Evolutionary conservation across 2,113 vertebrate genomes (phyloP).

Genomic region (Oophaga pumilio): DNA sequence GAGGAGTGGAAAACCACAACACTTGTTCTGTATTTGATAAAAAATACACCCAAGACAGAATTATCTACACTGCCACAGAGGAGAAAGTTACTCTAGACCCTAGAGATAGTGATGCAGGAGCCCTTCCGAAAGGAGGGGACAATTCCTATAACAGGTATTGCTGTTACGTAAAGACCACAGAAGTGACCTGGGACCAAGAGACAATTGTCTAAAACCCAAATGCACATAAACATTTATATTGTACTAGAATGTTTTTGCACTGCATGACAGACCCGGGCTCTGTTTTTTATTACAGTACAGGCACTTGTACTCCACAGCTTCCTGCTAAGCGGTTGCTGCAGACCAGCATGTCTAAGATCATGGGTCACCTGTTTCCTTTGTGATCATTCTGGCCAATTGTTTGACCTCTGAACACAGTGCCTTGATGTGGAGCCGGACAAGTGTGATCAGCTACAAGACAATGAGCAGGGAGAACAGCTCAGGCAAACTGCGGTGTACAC

Average conservation of each 20-base stretch:
- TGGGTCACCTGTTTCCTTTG: conserved; percentile 62
- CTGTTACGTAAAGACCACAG: conserved; percentile 77
- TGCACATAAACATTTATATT: conserved; percentile 48
- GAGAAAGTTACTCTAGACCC: conserved; percentile 75
- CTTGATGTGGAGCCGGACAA: conserved; percentile 39
- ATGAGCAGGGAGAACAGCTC: conserved; percentile 26
- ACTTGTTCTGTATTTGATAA: conserved; percentile 73
- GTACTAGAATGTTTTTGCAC: conserved; percentile 66
- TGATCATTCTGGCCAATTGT: conserved; percentile 48
- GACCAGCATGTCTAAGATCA: conserved; percentile 73
- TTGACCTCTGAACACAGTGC: conserved; percentile 47
- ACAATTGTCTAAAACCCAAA: conserved; percentile 73
- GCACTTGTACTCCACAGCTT: conserved; percentile 68
- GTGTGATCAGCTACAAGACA: conserved; percentile 18
- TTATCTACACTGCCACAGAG: conserved; percentile 66
- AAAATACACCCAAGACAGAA: conserved; percentile 67
- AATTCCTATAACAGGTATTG: conserved; percentile 78
- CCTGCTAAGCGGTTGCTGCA: conserved; percentile 68
- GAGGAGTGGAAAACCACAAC: conserved; percentile 63
- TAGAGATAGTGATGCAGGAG: conserved; percentile 74
- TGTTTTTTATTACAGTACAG: conserved; percentile 64
- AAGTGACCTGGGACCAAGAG: conserved; percentile 75
- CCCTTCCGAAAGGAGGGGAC: conserved; percentile 76
- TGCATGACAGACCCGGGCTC: conserved; percentile 70
- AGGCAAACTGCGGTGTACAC: conserved; percentile 30